A percentile compares a stretch with the other conserved stretches of the same genome.
Conservation (phyloP, 2,113 vertebrate genomes). For the Eonycteris spelaea region DNA sequence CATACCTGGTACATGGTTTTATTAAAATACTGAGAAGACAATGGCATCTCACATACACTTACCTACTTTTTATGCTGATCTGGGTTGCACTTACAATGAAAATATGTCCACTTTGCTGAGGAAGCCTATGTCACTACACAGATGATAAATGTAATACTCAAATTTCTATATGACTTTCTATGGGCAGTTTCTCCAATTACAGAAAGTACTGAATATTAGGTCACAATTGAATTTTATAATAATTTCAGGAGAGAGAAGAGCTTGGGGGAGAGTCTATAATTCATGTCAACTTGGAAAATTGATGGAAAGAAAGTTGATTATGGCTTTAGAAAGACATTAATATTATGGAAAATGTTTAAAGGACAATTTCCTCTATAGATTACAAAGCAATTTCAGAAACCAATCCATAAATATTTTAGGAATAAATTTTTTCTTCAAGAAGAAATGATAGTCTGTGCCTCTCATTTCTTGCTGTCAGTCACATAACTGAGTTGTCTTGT, state of each 20-base stretch:
- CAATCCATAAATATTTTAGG: slow-evolving; percentile 13
- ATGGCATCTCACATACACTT: not conserved
- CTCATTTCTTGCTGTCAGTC: not conserved
- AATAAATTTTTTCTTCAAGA: slow-evolving; percentile 7
- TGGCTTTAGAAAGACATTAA: slow-evolving; percentile 21
- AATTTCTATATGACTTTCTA: not conserved
- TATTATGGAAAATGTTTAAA: slow-evolving; percentile 18
- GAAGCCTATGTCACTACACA: not conserved
- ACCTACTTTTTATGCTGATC: not conserved
- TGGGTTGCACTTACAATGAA: not conserved
- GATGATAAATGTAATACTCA: not conserved
- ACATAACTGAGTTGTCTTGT: not conserved
- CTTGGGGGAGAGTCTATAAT: not conserved
- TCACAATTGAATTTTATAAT: not conserved
- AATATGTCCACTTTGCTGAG: not conserved
- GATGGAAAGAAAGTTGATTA: slow-evolving; percentile 19
- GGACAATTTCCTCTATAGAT: slow-evolving; percentile 9
- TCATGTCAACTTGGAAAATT: slow-evolving; percentile 23
- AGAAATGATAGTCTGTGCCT: not conserved
- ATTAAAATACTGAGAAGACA: fast-evolving
- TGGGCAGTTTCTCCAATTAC: not conserved
- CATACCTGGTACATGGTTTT: fast-evolving
- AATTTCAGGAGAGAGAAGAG: not conserved
- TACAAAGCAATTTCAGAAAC: slow-evolving; percentile 32
- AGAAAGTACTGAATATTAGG: not conserved